Evolutionary conservation across 2,113 vertebrate species (phyloP).

Genomic region (Chloropsis hardwickii): DNA sequence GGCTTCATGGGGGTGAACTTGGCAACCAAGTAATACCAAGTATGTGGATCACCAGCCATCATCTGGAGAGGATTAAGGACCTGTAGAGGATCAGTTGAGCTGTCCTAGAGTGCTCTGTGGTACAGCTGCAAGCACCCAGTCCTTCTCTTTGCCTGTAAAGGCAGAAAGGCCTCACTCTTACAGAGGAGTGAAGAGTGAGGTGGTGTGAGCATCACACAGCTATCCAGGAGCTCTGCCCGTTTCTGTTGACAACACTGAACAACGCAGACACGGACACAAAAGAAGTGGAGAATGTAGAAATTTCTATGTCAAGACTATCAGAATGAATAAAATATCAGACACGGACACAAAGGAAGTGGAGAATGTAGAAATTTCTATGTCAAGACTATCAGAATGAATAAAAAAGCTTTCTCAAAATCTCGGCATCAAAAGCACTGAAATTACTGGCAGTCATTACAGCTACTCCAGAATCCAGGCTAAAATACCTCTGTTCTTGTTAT

Average conservation of each 20-base stretch:
- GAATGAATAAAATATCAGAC: not conserved
- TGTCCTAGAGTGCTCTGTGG: not conserved
- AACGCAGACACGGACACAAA: accelerated
- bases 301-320: not conserved
- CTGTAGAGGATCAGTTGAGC: not conserved
- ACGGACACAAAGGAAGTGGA: not conserved
- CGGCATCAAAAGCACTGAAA: not conserved
- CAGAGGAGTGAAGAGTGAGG: not conserved
- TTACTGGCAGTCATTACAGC: not conserved
- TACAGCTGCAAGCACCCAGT: not conserved
- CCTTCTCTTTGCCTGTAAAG: not conserved
- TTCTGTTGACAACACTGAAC: not conserved
- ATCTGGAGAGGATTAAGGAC: not conserved
- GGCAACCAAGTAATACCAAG: too few relatives aligned
- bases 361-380: not conserved
- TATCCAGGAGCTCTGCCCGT: accelerated
- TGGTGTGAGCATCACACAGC: not conserved
- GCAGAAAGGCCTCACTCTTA: not conserved
- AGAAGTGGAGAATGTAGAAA: not conserved
- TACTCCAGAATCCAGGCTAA: not conserved
- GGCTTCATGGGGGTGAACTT: not conserved
- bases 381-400: not conserved
- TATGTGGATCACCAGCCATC: accelerated
- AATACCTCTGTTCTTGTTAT: not conserved
- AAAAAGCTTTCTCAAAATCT: not conserved